Evolutionary conservation across 2,888 invertebrate species (phyloP), one percentile per base, ranked within the genome.

Genomic region (Nectonema munidae): DNA sequence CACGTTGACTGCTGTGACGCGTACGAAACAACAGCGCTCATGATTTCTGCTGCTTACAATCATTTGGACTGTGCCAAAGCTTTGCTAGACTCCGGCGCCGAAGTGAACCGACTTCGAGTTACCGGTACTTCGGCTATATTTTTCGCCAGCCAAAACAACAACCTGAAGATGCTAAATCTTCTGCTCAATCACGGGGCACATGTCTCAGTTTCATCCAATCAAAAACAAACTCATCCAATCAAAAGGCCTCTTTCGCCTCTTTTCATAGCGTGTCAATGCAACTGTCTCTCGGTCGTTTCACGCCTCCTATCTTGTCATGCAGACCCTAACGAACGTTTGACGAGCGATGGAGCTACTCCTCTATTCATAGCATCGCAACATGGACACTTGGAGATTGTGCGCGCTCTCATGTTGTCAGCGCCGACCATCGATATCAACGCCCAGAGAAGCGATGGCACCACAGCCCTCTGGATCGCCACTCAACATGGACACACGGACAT

Each of bases 1-100:
- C 77, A 81, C 59, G 76, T 79, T 36, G 81, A 81, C 61, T 77
- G 76, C 49, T 69, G 69, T 52, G 81, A 83, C 56, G 68, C 76
- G 67, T 79, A 81, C 54, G 77, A 76, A 32, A 81, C 81, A 20
- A 79, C 81, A 3, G 79, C 81, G 3, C 62, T 81, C 46, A 77
- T 81, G 52, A 62, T 83, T 50, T 71, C 81, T 2, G 69, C 77
- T 2, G 77, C 79, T 38, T 74, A 76, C 56, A 77, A 77, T 2
- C 75, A 79, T 57, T 62, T 68, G 45, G 69, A 72, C 37, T 77
- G 77, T 57, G 76, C 77, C 19, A 58, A 65, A 39, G 75, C 79
- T 54, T 61, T 83, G 43, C 58, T 81, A 45, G 70, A 71, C 43
- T 76, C 81, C 58, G 81, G 79, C 37, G 79, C 79, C 0, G 75